These are phyloP conservation scores for Mustela nigripes DNA, from an alignment of 2,113 vertebrate species.

Conservation along the genomic window DNA sequence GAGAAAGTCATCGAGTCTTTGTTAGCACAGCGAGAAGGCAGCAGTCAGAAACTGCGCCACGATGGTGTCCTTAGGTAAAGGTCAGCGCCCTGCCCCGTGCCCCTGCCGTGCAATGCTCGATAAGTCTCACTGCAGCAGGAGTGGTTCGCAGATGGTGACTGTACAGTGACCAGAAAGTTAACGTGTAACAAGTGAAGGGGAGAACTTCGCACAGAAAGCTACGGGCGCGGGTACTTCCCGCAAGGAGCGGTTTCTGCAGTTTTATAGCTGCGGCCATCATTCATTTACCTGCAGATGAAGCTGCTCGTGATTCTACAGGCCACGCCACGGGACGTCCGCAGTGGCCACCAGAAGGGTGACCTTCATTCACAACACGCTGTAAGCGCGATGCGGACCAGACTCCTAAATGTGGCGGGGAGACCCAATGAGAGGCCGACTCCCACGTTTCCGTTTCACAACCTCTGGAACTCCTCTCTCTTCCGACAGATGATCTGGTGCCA, in stretches of 20 bases:
- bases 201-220: constrained; percentile 86
- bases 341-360: background rate
- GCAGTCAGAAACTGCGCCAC: constrained; percentile 68
- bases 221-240: constrained; percentile 74
- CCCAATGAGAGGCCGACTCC: background rate
- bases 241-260: constrained; percentile 73
- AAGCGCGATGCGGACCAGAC: background rate
- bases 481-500: background rate
- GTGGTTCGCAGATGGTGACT: constrained; percentile 70
- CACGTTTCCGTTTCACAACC: background rate
- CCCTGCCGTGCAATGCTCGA: constrained; percentile 77
- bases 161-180: constrained; percentile 84
- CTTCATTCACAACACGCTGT: background rate
- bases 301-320: constrained; percentile 21
- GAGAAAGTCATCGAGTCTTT: constrained; percentile 72
- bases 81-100: constrained; percentile 72
- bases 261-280: constrained; percentile 78
- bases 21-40: constrained; percentile 73
- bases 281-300: constrained; percentile 84
- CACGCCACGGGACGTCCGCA: background rate
- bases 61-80: constrained; percentile 74
- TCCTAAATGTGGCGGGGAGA: background rate
- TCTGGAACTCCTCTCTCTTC: background rate
- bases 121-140: constrained; percentile 61
- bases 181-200: constrained; percentile 81